Evolutionary conservation across 2,888 invertebrate species (phyloP), one percentile per base, ranked within the genome.

Genomic region (Ophion ellenae): DNA sequence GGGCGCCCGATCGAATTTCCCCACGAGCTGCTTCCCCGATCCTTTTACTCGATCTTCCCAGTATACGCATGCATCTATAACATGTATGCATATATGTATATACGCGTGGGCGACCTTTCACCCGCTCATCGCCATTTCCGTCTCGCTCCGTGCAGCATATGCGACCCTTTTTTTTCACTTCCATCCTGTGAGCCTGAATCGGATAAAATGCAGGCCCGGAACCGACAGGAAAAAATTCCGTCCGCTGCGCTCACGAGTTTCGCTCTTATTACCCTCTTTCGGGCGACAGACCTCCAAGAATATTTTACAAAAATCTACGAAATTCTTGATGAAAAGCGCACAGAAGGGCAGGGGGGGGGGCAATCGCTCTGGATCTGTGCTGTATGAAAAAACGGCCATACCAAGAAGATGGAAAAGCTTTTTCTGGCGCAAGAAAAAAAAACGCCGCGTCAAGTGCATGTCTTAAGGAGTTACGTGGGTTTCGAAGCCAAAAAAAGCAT

Each of bases 181-280:
- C n/a, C 40, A 36, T 53, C 67, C 83, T 85, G 83, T 83, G 80
- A 83, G 47, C 71, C 63, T 63, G 85, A 83, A 85, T 83, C 83
- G 76, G 24, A 83, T 69, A 80, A 85, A 85, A 82, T 82, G 81
- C 82, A 76, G 53, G 53, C 70, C 64, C 82, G 45, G 57, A 11
- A 76, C 32, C 20, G 36, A 63, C 59, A 67, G 63, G 47, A 75
- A 81, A 81, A 69, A 20, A 32, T 63, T 59, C 61, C 24, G 14
- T 53, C 40, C 53, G 11, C 69, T 40, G 36, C 40, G 20, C 36
- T 59, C n/a, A 47, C 11, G 57, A 66, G 36, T 53, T 73, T 36
- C 71, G 28, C 45, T 70, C 28, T 61, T 61, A 61, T 61, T n/a
- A 2, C 61, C 7, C 67, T 47, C 40, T 32, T 47, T 67, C 24